Evolutionary conservation across 2,797 vertebrate genomes (phyloP).

Genomic region (Glyptemys insculpta): DNA sequence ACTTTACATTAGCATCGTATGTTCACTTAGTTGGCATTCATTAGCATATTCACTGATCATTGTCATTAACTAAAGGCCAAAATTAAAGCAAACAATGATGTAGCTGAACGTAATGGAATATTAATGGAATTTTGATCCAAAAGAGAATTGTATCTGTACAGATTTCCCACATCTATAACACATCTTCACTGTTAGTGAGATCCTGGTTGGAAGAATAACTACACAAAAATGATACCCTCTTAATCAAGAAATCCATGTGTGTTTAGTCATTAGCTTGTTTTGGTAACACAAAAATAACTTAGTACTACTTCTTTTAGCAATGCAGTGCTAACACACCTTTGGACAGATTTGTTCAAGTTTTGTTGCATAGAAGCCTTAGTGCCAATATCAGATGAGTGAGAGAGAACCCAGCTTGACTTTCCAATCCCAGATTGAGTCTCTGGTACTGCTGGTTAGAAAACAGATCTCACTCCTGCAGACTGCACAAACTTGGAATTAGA

Average conservation of each 20-base stretch:
- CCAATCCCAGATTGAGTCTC: not conserved
- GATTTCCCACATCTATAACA: not conserved
- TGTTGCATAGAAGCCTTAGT: not conserved
- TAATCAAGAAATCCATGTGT: not conserved
- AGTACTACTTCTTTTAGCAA: not conserved
- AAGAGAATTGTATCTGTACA: slow-evolving; percentile 26
- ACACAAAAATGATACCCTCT: not conserved
- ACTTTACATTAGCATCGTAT: slow-evolving; percentile 28
- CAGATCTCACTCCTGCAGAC: not conserved
- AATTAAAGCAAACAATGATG: slow-evolving; percentile 17
- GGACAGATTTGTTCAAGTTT: not conserved
- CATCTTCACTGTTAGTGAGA: not conserved
- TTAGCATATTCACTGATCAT: slow-evolving; percentile 33
- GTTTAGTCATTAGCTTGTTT: not conserved
- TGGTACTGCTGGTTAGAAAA: not conserved
- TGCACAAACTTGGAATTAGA: not conserved
- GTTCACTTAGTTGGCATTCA: slow-evolving; percentile 9
- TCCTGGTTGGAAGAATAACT: not conserved
- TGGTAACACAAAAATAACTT: not conserved
- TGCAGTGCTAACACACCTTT: not conserved
- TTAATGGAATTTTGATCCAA: slow-evolving; percentile 3
- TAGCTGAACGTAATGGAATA: slow-evolving; percentile 40
- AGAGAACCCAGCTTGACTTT: not conserved
- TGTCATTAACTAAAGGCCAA: not conserved
- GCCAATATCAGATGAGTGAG: not conserved